Base-by-base conservation (phyloP, 2,113 vertebrate species). In the Ceyx melanurus region DNA sequence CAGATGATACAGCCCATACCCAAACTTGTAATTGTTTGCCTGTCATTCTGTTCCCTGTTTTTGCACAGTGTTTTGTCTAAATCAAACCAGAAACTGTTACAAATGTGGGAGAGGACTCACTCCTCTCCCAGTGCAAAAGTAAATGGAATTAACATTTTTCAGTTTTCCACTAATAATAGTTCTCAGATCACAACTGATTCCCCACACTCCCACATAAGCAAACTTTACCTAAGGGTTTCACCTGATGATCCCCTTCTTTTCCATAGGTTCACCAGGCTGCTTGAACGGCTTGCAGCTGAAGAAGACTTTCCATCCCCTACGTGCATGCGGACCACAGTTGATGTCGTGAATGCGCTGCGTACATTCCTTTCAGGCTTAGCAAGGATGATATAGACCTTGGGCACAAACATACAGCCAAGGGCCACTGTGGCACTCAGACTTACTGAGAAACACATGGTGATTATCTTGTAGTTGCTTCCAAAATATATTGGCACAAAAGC, bases 401-500 rank as follows among this genome's bases (percentile, higher is more conserved):
- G 99, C 57, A 98, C 99, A 86, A 99, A 99, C 99, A 99, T 99
- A 72, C 99, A 99, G 93, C 99, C 98, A 0, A 99, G 98, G 2
- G 99, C 99, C 97, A 99, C 99, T 0, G 99, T 99, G 96, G 99
- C 99, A 23, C 99, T 99, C 94, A 99, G 98, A 92, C 99, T 99
- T 71, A 99, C 99, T 0, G 99, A 99, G 98, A 99, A 99, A 96
- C 99, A 99, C 98, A 99, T 99, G 83, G 99, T 99, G 97, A 99
- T 99, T 92, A 99, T 99, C 97, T 99, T 99, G 97, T 99, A 99
- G 97, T 99, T 99, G 96, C 99, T 99, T 93, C 99, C 99, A 76
- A 99, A 99, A 98, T 99, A 99, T 96, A 99, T 99, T 83, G 99
- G 99, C 81, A 99, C 99, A 31, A 99, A 99, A 72, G 99, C 99